These are phyloP conservation scores for Thomomys bottae DNA, from an alignment of 2,113 vertebrate species.

Conservation along the genomic window DNA sequence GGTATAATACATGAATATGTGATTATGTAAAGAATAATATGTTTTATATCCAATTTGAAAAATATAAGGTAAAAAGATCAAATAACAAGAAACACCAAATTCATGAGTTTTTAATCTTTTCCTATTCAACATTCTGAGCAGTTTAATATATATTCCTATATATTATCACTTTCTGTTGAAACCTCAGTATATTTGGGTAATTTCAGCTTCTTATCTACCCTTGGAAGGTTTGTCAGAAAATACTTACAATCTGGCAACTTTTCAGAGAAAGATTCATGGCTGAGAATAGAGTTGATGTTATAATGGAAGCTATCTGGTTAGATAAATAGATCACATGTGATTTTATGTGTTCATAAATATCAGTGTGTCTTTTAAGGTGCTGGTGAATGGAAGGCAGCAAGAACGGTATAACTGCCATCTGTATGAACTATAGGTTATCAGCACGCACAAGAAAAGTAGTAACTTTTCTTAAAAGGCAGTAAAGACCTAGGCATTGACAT, in stretches of 20 bases:
- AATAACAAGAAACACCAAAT: slow-evolving; percentile 42
- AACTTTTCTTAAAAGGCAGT: slow-evolving; percentile 73
- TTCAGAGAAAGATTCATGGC: slow-evolving; percentile 68
- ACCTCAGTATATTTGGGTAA: slow-evolving; percentile 73
- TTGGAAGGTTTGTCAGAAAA: slow-evolving; percentile 59
- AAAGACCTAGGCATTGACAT: slow-evolving; percentile 51
- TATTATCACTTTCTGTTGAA: slow-evolving; percentile 71
- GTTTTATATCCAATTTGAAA: background rate
- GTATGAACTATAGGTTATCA: slow-evolving; percentile 60
- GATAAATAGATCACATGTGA: slow-evolving; percentile 60
- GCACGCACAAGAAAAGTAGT: slow-evolving; percentile 42
- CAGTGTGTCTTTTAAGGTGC: slow-evolving; percentile 64
- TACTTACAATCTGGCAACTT: slow-evolving; percentile 60
- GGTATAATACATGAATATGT: background rate
- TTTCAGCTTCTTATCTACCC: slow-evolving; percentile 66
- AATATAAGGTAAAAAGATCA: background rate
- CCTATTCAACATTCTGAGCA: slow-evolving; percentile 61
- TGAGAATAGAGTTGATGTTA: slow-evolving; percentile 62
- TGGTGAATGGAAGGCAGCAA: background rate
- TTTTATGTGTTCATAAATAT: slow-evolving; percentile 79
- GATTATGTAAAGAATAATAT: background rate
- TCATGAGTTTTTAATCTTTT: slow-evolving; percentile 51
- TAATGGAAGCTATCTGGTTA: slow-evolving; percentile 67
- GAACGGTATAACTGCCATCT: background rate
- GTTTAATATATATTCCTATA: slow-evolving; percentile 77